Percentiles rank a stretch among this genome's conserved stretches.
These are phyloP conservation scores for Hyles lineata DNA, from an alignment of 2,888 invertebrate species.

Conservation along the genomic window DNA sequence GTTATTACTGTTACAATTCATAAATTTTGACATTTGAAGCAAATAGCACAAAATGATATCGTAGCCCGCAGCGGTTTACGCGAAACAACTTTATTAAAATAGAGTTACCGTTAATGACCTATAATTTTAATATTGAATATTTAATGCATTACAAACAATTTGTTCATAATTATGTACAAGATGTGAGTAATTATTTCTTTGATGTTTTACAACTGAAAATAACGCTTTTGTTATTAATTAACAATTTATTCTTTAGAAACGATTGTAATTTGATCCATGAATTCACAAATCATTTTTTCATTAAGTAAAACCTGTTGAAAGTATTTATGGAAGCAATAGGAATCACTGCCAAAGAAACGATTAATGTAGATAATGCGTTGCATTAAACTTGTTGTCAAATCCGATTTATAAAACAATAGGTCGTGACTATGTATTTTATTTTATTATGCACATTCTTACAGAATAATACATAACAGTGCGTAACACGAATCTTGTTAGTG, in stretches of 20 bases:
- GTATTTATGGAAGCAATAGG: too few relatives aligned
- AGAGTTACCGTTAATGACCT: slow-evolving; percentile 20
- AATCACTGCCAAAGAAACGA: too few relatives aligned
- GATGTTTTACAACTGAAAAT: too few relatives aligned
- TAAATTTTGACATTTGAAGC: slow-evolving; percentile 8
- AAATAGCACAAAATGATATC: slow-evolving; percentile 16
- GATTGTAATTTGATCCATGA: too few relatives aligned
- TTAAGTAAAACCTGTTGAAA: too few relatives aligned
- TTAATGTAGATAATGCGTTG: too few relatives aligned
- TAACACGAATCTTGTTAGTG: slow-evolving; percentile 34
- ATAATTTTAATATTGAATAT: slow-evolving; percentile 7
- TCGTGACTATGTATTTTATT: slow-evolving; percentile 31
- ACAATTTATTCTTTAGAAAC: too few relatives aligned
- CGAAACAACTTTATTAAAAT: slow-evolving; percentile 28
- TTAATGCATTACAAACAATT: background rate
- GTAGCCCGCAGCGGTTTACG: background rate
- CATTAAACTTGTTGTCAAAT: background rate
- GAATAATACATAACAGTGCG: slow-evolving; percentile 34
- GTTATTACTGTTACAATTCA: background rate
- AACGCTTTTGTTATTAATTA: too few relatives aligned
- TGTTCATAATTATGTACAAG: background rate
- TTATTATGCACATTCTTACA: slow-evolving; percentile 33
- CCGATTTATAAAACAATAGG: slow-evolving; percentile 31
- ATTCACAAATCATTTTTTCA: too few relatives aligned
- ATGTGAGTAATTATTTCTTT: background rate